A percentile compares a stretch with the other conserved stretches of the same genome.
Evolutionary conservation across 2,888 invertebrate species (phyloP).

Genomic region (Electrophaes corylata): DNA sequence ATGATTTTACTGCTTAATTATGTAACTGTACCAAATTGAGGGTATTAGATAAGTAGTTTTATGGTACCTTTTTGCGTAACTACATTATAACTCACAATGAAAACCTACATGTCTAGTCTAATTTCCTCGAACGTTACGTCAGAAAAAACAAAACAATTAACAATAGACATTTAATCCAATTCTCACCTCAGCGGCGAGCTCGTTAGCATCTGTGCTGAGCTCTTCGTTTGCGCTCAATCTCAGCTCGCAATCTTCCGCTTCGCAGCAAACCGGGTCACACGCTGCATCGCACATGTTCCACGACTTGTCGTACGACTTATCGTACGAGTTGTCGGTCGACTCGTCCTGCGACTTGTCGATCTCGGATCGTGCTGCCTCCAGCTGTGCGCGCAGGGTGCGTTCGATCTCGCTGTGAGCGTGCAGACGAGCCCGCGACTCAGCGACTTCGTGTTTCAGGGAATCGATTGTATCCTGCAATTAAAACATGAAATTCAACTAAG

Average conservation of each 20-base stretch:
- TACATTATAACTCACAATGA: background rate
- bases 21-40: background rate
- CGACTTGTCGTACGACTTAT: constrained; percentile 52
- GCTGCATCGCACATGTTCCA: constrained; percentile 72
- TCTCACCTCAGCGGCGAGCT: constrained; percentile 76
- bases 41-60: background rate
- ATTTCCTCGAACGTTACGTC: constrained; percentile 8
- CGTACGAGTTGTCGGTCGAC: constrained; percentile 36
- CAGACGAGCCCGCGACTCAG: constrained; percentile 72
- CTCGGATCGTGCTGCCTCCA: constrained; percentile 74
- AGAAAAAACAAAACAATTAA: constrained; percentile 21
- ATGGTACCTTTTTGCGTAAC: background rate
- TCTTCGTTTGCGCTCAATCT: constrained; percentile 70
- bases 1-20: background rate
- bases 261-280: constrained; percentile 75
- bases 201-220: constrained; percentile 75
- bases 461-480: constrained; percentile 74
- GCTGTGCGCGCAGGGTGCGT: constrained; percentile 74
- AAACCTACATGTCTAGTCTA: background rate
- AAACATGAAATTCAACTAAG: background rate
- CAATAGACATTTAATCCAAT: constrained; percentile 27
- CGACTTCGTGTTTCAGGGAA: constrained; percentile 76
- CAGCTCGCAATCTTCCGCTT: constrained; percentile 66
- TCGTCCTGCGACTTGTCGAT: constrained; percentile 43
- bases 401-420: constrained; percentile 78